These are phyloP conservation scores for Cardiocondyla obscurior DNA, from an alignment of 1,140 invertebrate genomes.

Conservation along the genomic window DNA sequence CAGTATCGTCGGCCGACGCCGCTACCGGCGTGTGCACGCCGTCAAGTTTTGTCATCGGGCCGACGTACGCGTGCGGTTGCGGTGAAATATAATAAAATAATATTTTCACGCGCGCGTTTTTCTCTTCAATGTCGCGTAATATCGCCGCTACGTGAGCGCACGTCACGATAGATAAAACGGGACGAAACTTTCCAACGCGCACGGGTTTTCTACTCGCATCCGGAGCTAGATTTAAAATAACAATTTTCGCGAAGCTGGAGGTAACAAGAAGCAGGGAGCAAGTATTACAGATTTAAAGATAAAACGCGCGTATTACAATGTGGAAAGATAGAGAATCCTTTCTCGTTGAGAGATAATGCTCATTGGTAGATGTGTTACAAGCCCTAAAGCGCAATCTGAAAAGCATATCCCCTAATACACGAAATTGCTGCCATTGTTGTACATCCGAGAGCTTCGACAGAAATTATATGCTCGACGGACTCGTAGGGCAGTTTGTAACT, in stretches of 20 bases:
- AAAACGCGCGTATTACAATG: not conserved
- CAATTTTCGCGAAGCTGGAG: not conserved
- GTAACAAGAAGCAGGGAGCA: not conserved
- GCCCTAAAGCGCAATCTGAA: not conserved
- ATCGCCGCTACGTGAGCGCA: not conserved
- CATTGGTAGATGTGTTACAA: conserved; percentile 4
- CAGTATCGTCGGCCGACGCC: conserved; percentile 26
- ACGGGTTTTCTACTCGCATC: not conserved
- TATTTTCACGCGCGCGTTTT: conserved; percentile 7
- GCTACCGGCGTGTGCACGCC: conserved; percentile 8
- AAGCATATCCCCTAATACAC: conserved; percentile 6
- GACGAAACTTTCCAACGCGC: not conserved
- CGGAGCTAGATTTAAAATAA: not conserved
- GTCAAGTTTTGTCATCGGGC: conserved; percentile 53
- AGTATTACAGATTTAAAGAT: not conserved
- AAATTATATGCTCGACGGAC: conserved; percentile 54
- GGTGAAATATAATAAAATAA: conserved; percentile 56
- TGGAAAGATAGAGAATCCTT: not conserved
- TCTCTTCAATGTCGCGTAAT: not conserved
- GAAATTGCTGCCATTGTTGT: not conserved
- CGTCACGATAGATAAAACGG: not conserved
- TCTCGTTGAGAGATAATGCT: not conserved
- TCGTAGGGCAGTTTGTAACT: conserved; percentile 55
- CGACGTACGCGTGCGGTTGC: not conserved
- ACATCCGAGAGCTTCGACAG: conserved; percentile 9